Percentiles rank a stretch among this genome's conserved stretches.
These are phyloP conservation scores for Pardalotus punctatus DNA, from an alignment of 2,113 vertebrate genomes.

Conservation along the genomic window DNA sequence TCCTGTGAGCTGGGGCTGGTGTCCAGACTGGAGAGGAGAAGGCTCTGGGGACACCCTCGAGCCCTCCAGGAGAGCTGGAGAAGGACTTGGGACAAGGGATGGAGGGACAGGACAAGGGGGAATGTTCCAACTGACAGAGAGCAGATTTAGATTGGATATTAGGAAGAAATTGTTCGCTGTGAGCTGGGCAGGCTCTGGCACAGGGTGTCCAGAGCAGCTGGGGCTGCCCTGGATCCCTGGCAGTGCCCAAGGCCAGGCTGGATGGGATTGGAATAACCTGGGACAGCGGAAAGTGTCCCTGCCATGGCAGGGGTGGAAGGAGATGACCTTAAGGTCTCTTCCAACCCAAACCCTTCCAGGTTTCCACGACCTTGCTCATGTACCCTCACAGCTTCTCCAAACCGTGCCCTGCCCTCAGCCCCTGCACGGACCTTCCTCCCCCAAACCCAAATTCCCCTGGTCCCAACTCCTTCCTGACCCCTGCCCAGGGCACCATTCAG, in stretches of 20 bases:
- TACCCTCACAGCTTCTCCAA: neutral
- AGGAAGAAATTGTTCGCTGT: neutral
- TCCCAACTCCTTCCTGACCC: neutral
- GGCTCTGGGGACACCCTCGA: neutral
- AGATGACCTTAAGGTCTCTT: neutral
- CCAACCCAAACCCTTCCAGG: neutral
- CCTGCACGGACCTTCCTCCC: neutral
- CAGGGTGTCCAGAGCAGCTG: neutral
- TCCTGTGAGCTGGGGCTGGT: neutral
- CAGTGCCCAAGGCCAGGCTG: fast-evolving
- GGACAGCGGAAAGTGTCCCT: neutral
- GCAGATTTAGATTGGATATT: fast-evolving
- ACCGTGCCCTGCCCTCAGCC: neutral
- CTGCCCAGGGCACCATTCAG: neutral
- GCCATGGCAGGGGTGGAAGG: neutral
- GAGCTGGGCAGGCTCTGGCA: neutral
- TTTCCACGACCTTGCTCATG: neutral
- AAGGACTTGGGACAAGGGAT: neutral
- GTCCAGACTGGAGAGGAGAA: neutral
- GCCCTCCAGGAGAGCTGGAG: neutral
- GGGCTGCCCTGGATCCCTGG: neutral
- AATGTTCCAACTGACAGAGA: neutral
- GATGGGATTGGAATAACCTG: fast-evolving
- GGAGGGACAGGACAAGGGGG: neutral
- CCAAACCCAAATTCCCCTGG: fast-evolving